These are phyloP conservation scores for Brachionus sp. DNA, from an alignment of 1,140 invertebrate species.

Conservation along the genomic window DNA sequence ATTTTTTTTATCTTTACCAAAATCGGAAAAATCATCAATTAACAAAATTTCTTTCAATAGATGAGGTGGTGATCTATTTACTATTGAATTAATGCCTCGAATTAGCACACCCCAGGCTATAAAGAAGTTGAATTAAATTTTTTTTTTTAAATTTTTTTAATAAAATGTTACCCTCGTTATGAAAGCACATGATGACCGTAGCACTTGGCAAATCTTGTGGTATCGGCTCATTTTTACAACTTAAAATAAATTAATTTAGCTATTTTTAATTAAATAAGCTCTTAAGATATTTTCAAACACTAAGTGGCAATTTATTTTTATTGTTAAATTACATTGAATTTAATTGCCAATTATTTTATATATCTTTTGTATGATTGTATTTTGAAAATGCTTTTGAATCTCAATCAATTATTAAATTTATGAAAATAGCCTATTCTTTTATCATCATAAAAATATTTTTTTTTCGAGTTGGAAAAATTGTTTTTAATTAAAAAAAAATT, in stretches of 20 bases:
- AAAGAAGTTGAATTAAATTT: neutral
- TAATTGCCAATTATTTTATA: neutral
- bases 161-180: slow-evolving; percentile 67
- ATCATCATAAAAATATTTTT: too few relatives aligned
- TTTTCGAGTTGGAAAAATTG: slow-evolving; percentile 64
- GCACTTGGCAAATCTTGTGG: slow-evolving; percentile 74
- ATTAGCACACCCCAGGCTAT: slow-evolving; percentile 76
- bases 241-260: neutral
- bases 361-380: neutral
- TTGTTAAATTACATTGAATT: neutral
- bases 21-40: slow-evolving; percentile 83
- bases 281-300: neutral
- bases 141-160: neutral
- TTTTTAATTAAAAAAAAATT: slow-evolving; percentile 50
- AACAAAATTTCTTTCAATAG: slow-evolving; percentile 85
- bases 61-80: slow-evolving; percentile 74
- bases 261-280: neutral
- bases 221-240: neutral
- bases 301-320: neutral
- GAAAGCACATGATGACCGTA: slow-evolving; percentile 82
- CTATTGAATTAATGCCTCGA: slow-evolving; percentile 80
- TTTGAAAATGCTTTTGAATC: neutral
- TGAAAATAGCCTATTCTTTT: too few relatives aligned
- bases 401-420: too few relatives aligned
- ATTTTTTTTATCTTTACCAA: slow-evolving; percentile 70